Evolutionary conservation across 2,888 invertebrate genomes (phyloP), one percentile per base, ranked within the genome.

Genomic region (Zaprionus bogoriensis): DNA sequence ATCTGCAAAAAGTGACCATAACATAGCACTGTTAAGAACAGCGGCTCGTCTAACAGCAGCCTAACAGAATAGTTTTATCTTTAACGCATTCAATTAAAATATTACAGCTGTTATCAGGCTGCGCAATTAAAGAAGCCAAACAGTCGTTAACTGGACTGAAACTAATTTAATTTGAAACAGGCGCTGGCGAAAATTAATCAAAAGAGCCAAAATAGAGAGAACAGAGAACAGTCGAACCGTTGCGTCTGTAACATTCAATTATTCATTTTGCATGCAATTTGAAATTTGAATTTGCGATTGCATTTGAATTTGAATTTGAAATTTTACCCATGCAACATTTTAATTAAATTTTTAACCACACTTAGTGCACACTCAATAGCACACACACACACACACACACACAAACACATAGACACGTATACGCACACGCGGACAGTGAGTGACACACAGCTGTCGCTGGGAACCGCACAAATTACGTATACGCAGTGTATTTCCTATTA

Each of bases 401-500:
- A 41, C 9, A 36, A 6, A 44, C 28, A 30, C 38, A 44, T 12
- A 51, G 54, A 46, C 22, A 44, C n/a, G 12, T 12, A 7, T 12
- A 4, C 6, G n/a, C 10, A 20, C 27, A 27, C 27, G 17, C 32
- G 14, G 14, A 32, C 14, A 36, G 32, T 39, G 20, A 39, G 19
- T 20, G 17, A 14, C 25, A 41, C 30, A 28, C 54, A 69, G 52
- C 53, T 69, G 60, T 51, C 63, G 59, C 58, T 73, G 28, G 51
- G 78, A 78, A 71, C 78, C 79, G 36, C 82, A 80, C 63, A 85
- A 85, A 85, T 81, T 75, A 79, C 81, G 84, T 64, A 81, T 81
- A 79, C 82, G 85, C 82, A 77, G 52, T 63, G 74, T 55, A 53
- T 66, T 54, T 57, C 60, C 67, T 77, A 79, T 79, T 78, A 84